These are phyloP conservation scores for Calcarius lapponicus DNA, from an alignment of 2,797 vertebrate genomes.

Conservation along the genomic window DNA sequence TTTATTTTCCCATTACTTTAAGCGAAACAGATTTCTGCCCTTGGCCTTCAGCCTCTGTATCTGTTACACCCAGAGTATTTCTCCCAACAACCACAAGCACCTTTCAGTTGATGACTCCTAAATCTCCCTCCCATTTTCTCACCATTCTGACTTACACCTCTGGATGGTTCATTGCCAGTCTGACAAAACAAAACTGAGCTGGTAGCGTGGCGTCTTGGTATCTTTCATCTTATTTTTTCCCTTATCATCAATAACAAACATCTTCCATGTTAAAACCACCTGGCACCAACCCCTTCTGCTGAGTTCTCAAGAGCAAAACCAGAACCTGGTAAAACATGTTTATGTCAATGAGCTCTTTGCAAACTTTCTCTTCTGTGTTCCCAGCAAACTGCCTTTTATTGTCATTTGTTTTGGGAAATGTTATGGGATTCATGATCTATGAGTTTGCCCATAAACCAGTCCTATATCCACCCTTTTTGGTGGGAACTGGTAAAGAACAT, in stretches of 20 bases:
- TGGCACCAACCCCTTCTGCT: conserved; percentile 2
- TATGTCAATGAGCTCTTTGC: not conserved
- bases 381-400: not conserved
- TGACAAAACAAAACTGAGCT: conserved; percentile 54
- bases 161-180: not conserved
- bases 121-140: conserved; percentile 40
- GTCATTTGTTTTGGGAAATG: not conserved
- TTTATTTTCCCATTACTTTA: conserved; percentile 21
- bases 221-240: conserved; percentile 43
- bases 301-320: conserved; percentile 39
- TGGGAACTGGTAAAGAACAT: not conserved
- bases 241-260: conserved; percentile 46
- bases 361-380: not conserved
- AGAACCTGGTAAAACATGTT: conserved; percentile 42
- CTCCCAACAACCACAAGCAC: conserved; percentile 26
- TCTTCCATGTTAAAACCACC: conserved; percentile 29
- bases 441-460: not conserved
- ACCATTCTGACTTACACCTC: conserved; percentile 33
- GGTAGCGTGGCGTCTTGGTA: conserved; percentile 27
- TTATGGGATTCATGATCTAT: not conserved
- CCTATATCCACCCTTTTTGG: not conserved
- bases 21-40: not conserved
- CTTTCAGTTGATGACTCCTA: not conserved
- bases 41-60: not conserved
- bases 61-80: conserved; percentile 4